Base-by-base conservation (phyloP, 2,113 vertebrate species). In the Hydropotes inermis region DNA sequence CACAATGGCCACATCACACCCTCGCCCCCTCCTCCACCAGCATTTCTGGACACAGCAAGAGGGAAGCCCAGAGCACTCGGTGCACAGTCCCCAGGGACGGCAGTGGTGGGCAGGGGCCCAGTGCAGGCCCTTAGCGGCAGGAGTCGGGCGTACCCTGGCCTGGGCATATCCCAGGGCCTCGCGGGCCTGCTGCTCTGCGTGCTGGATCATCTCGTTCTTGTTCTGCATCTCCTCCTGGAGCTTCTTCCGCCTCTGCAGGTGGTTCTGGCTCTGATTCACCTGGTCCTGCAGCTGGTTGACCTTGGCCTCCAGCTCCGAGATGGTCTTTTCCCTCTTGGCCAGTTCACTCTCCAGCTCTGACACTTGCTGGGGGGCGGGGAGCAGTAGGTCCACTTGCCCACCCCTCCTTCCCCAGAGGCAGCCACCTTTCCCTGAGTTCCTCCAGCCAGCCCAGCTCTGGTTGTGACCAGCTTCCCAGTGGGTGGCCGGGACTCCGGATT, bases 141-240 rank as follows among this genome's bases (percentile, higher is more conserved):
- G 78, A 21, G 30, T 5, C 1, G 5, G 28, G 19, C 83, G 15
- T 98, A 99, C 99, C 98, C 97, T 94, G 97, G 97, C 90, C 76
- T 95, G 98, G 45, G 97, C 0, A 10, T 78, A 7, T n/a, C 99
- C 98, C 13, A 99, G 98, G 3, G 96, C 95, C 98, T 99, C 98
- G 0, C 89, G 96, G 0, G 97, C 55, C 78, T 98, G 98, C 97
- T 98, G 98, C 91, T 99, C 98, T 0, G 28, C 87, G 11, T 97
- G 95, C 89, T 98, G 93, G 76, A 97, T 78, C 0, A 1, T 3
- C 52, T 99, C 98, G 0, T 43, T 70, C 60, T 91, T 95, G 39
- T 10, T 64, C 97, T 97, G 95, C 1, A 85, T 12, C 2, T 55
- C 97, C 1, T 93, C 91, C 0, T 96, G 98, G 5, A 94, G 92